phyloP scores from a whole-genome alignment of 2,888 invertebrate genomes.

The Orthonychiurus folsomi region DNA sequence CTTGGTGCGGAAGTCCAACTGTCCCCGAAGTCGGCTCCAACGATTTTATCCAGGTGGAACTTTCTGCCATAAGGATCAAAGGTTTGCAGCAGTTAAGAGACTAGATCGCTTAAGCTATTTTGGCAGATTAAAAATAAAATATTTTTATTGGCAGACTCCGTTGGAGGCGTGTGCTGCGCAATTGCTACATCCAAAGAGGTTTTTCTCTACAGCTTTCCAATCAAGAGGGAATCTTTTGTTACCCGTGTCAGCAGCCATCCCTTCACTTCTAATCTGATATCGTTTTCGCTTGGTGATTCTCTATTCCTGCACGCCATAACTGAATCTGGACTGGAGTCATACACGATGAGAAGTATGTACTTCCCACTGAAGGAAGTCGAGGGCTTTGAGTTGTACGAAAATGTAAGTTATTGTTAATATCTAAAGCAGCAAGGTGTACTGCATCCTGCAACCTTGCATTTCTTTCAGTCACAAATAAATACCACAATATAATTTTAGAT shows the following conservation, averaged over 20 bases:
- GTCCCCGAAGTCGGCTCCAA: too few relatives aligned
- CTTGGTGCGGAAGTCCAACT: background rate
- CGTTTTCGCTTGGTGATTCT: constrained; percentile 54
- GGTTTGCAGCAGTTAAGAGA: constrained; percentile 15
- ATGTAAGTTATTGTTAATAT: constrained; percentile 41
- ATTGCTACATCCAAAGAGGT: constrained; percentile 60
- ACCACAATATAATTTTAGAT: too few relatives aligned
- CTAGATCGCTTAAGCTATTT: constrained; percentile 4
- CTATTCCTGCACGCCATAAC: constrained; percentile 61
- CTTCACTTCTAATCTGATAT: constrained; percentile 60
- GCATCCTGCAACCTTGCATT: too few relatives aligned
- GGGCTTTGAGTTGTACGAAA: constrained; percentile 46
- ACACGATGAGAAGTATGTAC: constrained; percentile 59
- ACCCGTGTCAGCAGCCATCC: constrained; percentile 55
- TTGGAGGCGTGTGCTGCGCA: constrained; percentile 53
- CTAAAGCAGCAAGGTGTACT: too few relatives aligned
- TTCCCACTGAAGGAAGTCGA: constrained; percentile 50
- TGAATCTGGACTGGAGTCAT: constrained; percentile 65
- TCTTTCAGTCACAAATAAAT: background rate
- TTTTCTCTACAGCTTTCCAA: constrained; percentile 60
- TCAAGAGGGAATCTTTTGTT: constrained; percentile 44
- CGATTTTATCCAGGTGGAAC: constrained; percentile 23
- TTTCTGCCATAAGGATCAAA: constrained; percentile 32
- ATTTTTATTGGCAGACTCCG: constrained; percentile 26
- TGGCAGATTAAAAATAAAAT: background rate